These are phyloP conservation scores for Sycophaga agraensis DNA, from an alignment of 1,140 invertebrate species.

Conservation along the genomic window DNA sequence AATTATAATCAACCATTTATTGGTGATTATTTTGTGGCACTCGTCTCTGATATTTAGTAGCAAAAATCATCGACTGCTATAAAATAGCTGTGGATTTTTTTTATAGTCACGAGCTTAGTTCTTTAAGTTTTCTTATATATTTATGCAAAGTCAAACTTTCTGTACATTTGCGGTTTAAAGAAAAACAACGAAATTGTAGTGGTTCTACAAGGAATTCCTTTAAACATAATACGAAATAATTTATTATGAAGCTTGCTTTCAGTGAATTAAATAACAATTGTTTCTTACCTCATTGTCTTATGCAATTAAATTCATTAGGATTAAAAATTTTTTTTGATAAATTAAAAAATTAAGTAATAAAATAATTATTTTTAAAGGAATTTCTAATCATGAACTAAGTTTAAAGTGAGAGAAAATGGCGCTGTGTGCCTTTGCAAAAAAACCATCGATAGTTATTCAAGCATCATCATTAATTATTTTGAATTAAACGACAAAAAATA, in stretches of 20 bases:
- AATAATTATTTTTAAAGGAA: constrained; percentile 7
- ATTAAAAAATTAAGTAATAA: too few species aligned
- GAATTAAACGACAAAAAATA: constrained; percentile 1
- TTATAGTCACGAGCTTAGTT: neutral
- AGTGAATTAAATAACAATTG: too few species aligned
- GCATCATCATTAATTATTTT: constrained; percentile 8
- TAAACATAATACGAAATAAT: neutral
- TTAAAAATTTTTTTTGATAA: neutral
- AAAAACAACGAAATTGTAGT: constrained; percentile 7
- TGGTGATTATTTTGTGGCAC: too few species aligned
- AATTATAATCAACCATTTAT: neutral
- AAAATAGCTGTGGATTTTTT: neutral
- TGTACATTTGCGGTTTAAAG: neutral
- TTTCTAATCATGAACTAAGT: too few species aligned
- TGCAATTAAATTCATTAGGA: neutral
- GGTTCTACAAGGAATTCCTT: neutral
- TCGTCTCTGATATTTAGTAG: neutral
- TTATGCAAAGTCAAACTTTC: constrained; percentile 1
- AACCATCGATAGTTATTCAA: constrained; percentile 4
- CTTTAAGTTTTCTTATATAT: neutral
- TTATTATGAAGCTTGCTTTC: too few species aligned
- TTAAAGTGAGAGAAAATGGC: constrained; percentile 10
- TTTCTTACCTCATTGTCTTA: too few species aligned
- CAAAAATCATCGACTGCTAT: neutral
- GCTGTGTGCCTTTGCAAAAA: constrained; percentile 23